These are phyloP conservation scores for Eulemur coronatus DNA, from an alignment of 2,797 vertebrate genomes.

Conservation along the genomic window DNA sequence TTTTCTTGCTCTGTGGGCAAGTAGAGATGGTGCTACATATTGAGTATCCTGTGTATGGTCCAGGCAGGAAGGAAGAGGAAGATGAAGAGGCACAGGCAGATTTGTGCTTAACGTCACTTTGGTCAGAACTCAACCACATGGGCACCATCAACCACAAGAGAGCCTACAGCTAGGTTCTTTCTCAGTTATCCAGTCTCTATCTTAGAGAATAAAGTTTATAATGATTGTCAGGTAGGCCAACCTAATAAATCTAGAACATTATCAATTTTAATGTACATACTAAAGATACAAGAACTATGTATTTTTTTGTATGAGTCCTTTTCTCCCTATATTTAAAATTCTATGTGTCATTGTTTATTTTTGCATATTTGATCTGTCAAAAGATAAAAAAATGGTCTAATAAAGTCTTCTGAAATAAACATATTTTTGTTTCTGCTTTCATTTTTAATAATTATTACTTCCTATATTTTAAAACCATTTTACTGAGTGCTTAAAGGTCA, in stretches of 20 bases:
- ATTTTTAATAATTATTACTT: slow-evolving; percentile 5
- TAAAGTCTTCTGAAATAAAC: neutral
- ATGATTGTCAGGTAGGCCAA: neutral
- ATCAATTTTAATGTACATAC: neutral
- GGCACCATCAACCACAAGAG: no score
- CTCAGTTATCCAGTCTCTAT: neutral
- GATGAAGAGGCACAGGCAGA: neutral
- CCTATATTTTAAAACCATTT: neutral
- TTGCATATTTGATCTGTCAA: neutral
- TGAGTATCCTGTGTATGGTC: no score
- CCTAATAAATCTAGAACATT: neutral
- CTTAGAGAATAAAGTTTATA: neutral
- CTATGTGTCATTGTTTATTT: neutral
- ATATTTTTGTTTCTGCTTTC: neutral
- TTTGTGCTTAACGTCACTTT: neutral
- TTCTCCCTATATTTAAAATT: neutral
- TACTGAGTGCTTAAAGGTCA: neutral
- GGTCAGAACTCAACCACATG: neutral
- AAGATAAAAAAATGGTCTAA: neutral
- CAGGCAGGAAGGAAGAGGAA: neutral
- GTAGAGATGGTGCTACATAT: neutral
- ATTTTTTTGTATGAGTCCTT: neutral
- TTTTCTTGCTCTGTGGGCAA: neutral
- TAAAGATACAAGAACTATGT: neutral
- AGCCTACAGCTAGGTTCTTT: neutral